Evolutionary conservation across 1,140 invertebrate species (phyloP).

Genomic region (Pseudomyrmex sp.): DNA sequence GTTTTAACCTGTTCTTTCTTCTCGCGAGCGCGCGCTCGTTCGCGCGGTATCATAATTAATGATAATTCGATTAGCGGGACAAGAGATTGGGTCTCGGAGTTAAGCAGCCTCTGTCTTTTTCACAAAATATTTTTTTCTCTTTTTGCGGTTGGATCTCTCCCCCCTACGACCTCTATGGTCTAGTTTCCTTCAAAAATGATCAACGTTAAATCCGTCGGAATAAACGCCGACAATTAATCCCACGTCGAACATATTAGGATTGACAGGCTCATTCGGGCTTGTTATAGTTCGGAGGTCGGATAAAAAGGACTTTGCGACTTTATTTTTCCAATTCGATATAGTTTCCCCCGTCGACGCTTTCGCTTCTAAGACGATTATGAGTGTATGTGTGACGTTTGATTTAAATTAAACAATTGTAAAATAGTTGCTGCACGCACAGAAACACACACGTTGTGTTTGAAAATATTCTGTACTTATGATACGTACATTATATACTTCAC

Average conservation of each 20-base stretch:
- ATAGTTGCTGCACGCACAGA: slow-evolving; percentile 2
- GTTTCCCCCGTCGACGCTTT: neutral
- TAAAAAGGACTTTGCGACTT: slow-evolving; percentile 3
- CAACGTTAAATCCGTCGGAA: slow-evolving; percentile 18
- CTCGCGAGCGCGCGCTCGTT: slow-evolving; percentile 29
- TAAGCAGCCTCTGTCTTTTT: slow-evolving; percentile 67
- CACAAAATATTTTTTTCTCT: slow-evolving; percentile 22
- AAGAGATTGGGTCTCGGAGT: slow-evolving; percentile 70
- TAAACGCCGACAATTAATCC: slow-evolving; percentile 55
- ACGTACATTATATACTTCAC: neutral
- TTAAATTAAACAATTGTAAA: neutral
- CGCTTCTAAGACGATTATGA: neutral
- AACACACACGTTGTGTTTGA: neutral
- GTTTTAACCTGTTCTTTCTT: slow-evolving; percentile 63
- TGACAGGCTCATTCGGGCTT: slow-evolving; percentile 46
- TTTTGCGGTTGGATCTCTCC: neutral
- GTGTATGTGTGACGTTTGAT: slow-evolving; percentile 3
- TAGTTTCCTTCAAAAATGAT: slow-evolving; percentile 40
- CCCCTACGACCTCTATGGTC: neutral
- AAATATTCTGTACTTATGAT: neutral
- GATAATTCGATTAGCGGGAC: slow-evolving; percentile 83
- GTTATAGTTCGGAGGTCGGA: slow-evolving; percentile 36
- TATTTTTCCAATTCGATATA: slow-evolving; percentile 2
- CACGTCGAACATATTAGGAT: slow-evolving; percentile 43
- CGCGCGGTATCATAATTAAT: slow-evolving; percentile 78